Base-by-base conservation (phyloP, 2,113 vertebrate genomes). In the Myotis brandtii region DNA sequence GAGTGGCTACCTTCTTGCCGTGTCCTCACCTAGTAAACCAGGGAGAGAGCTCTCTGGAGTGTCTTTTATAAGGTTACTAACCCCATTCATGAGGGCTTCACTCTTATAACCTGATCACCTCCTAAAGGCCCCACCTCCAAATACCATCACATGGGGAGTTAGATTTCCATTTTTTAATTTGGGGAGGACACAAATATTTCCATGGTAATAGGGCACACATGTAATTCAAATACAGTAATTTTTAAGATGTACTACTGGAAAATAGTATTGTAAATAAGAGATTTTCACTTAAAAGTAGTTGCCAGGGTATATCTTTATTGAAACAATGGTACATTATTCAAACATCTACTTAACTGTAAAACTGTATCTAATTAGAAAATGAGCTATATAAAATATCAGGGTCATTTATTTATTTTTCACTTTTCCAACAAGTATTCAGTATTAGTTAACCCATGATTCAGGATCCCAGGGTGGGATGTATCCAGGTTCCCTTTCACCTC, bases 281-380 rank as follows among this genome's bases (percentile, higher is more conserved):
- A 30, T 52, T 83, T 93, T 73, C 37, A 37, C 46, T 84, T 87
- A 16, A 75, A 91, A 80, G n/a, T 64, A 77, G 46, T n/a, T 56
- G 59, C 46, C 25, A 86, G 46, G 7, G 16, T 52, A 70, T 82
- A 82, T 76, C 21, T 91, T 88, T 56, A 62, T 67, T 93, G 11
- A 73, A 86, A 81, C 21, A 67, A 50, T 59, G 27, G 40, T 76
- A 50, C 27, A 48, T 50, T 75, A 93, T 14, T 40, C 16, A 69
- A 81, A 82, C 43, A 70, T 62, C 43, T 75, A 43, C 13, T 77
- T 64, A 86, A 67, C 48, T 81, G 75, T 86, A 23, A 93, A 52
- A 75, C 48, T 7, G 16, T 21, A 66, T 95, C 80, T 86, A 37
- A 89, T 86, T 80, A 80, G 34, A 86, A 79, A 89, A 40, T 66